Conservation (phyloP, 2,797 vertebrate genomes). For the Phoebastria nigripes region DNA sequence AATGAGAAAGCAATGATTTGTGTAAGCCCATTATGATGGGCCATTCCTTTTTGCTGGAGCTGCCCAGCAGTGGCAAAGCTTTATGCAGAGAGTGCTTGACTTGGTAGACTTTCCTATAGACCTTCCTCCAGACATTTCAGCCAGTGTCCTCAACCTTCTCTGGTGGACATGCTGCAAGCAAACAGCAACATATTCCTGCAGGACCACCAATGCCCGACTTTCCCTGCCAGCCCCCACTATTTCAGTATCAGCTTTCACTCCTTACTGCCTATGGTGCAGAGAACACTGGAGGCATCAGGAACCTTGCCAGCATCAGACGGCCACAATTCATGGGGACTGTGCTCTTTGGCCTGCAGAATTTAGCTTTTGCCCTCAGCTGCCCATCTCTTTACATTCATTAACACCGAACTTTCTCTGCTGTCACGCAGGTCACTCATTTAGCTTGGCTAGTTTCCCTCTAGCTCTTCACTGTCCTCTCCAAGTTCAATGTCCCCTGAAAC, state of each 20-base stretch:
- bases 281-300: neutral
- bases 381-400: neutral
- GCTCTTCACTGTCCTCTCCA: neutral
- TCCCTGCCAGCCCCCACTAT: neutral
- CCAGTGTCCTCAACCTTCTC: neutral
- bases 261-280: neutral
- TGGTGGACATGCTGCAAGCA: neutral
- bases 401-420: neutral
- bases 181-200: neutral
- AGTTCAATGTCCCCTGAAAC: neutral
- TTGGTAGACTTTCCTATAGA: neutral
- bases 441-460: neutral
- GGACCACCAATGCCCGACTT: neutral
- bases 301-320: neutral
- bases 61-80: neutral
- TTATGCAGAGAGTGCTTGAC: neutral
- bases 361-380: neutral
- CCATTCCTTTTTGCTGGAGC: neutral
- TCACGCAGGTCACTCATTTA: neutral
- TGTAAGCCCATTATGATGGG: too few relatives aligned
- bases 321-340: rapidly evolving
- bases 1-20: rapidly evolving
- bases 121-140: neutral
- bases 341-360: neutral
- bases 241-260: neutral